Conservation (phyloP, 2,797 vertebrate genomes). For the Pangasius macronema region DNA sequence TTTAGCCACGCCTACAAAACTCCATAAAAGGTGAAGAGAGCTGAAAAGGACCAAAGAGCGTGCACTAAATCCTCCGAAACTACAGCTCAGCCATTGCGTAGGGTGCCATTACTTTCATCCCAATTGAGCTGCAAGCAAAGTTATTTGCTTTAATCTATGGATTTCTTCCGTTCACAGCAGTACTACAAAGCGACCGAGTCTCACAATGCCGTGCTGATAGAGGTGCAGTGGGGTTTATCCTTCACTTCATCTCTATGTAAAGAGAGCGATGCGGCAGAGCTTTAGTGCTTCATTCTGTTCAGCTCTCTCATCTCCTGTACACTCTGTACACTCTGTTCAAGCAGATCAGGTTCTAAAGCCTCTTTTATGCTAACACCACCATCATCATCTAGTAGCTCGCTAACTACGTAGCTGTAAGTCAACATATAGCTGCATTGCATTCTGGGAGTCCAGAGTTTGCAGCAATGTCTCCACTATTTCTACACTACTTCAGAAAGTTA, state of each 20-base stretch:
- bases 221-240: not conserved
- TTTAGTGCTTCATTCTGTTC: not conserved
- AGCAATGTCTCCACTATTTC: not conserved
- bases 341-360: not conserved
- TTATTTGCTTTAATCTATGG: not conserved
- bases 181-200: too few species aligned
- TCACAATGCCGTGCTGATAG: not conserved
- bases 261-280: not conserved
- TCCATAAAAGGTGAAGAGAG: too few species aligned
- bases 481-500: not conserved
- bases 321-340: not conserved
- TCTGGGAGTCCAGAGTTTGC: not conserved
- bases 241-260: not conserved
- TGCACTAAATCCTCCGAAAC: not conserved
- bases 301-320: not conserved
- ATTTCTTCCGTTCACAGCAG: not conserved
- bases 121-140: not conserved
- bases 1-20: not conserved
- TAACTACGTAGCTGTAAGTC: not conserved
- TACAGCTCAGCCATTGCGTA: not conserved
- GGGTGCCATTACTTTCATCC: constrained; percentile 10
- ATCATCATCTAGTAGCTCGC: not conserved
- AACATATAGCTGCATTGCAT: not conserved
- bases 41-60: not conserved
- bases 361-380: not conserved